These are phyloP conservation scores for Tuta absoluta DNA, from an alignment of 2,888 invertebrate genomes.

Conservation along the genomic window DNA sequence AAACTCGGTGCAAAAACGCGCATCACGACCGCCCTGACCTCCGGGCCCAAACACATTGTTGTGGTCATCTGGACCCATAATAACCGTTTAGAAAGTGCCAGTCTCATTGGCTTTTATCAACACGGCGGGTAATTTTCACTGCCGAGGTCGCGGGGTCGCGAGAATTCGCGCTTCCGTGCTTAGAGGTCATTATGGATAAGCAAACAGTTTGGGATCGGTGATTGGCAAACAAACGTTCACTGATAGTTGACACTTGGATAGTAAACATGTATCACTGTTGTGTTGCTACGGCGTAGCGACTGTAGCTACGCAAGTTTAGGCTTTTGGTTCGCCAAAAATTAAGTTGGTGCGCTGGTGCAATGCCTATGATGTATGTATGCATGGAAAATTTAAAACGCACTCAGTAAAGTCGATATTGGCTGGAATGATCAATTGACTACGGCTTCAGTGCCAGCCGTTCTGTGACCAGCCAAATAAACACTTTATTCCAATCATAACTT, in stretches of 20 bases:
- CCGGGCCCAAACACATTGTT: slow-evolving; percentile 40
- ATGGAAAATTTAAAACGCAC: too few relatives aligned
- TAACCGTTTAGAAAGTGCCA: slow-evolving; percentile 67
- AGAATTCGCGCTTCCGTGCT: slow-evolving; percentile 52
- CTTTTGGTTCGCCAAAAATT: not conserved
- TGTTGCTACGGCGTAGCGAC: not conserved
- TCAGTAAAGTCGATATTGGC: too few relatives aligned
- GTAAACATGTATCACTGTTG: not conserved
- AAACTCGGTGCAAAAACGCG: slow-evolving; percentile 45
- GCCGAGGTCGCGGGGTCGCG: slow-evolving; percentile 53
- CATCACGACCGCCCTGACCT: slow-evolving; percentile 50
- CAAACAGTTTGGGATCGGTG: not conserved
- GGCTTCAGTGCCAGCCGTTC: too few relatives aligned
- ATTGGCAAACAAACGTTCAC: slow-evolving; percentile 7
- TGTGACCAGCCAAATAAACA: too few relatives aligned
- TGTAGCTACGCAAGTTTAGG: not conserved
- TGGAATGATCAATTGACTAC: too few relatives aligned
- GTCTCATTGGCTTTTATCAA: slow-evolving; percentile 49
- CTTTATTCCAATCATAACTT: too few relatives aligned
- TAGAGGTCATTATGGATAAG: slow-evolving; percentile 35
- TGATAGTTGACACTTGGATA: slow-evolving; percentile 7
- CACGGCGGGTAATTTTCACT: slow-evolving; percentile 55
- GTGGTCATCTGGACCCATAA: slow-evolving; percentile 46
- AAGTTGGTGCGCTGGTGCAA: too few relatives aligned
- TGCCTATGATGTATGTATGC: not conserved